Conservation (phyloP, 2,797 vertebrate species). For the Cetoscarus ocellatus region DNA sequence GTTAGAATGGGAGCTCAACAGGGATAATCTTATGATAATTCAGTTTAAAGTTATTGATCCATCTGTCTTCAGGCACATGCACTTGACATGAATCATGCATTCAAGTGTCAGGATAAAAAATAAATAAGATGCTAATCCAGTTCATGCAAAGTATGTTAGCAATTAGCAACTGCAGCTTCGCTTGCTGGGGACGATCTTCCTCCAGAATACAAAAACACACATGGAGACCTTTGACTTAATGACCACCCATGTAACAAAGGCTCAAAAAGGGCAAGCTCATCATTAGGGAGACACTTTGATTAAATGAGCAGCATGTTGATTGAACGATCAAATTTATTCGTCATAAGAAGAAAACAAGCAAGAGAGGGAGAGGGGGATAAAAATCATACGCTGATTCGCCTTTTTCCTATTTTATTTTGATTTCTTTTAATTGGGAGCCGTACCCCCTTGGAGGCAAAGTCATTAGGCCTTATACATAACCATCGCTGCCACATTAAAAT, state of each 20-base stretch:
- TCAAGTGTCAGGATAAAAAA: conserved; percentile 47
- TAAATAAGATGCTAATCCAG: conserved; percentile 45
- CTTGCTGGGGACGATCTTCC: conserved; percentile 28
- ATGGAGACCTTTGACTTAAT: conserved; percentile 70
- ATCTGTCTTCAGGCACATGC: conserved; percentile 33
- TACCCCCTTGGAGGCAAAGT: conserved; percentile 85
- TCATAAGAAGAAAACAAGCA: conserved; percentile 51
- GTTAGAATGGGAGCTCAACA: conserved; percentile 20
- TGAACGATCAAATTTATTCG: conserved; percentile 77
- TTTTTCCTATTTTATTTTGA: conserved; percentile 58
- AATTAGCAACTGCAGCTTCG: conserved; percentile 35
- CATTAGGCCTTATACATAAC: conserved; percentile 89
- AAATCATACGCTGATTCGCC: conserved; percentile 66
- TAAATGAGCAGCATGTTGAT: conserved; percentile 74
- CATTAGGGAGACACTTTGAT: conserved; percentile 72
- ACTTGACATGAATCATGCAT: conserved; percentile 50
- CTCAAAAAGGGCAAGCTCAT: conserved; percentile 77
- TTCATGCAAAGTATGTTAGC: conserved; percentile 47
- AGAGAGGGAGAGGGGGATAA: conserved; percentile 59
- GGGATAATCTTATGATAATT: conserved; percentile 34
- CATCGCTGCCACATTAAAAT: conserved; percentile 89
- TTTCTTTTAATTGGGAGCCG: conserved; percentile 74
- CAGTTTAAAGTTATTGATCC: conserved; percentile 50
- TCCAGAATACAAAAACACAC: conserved; percentile 60
- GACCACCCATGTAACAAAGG: conserved; percentile 66